Evolutionary conservation across 2,888 invertebrate genomes (phyloP).

Genomic region (Conus canariensis): DNA sequence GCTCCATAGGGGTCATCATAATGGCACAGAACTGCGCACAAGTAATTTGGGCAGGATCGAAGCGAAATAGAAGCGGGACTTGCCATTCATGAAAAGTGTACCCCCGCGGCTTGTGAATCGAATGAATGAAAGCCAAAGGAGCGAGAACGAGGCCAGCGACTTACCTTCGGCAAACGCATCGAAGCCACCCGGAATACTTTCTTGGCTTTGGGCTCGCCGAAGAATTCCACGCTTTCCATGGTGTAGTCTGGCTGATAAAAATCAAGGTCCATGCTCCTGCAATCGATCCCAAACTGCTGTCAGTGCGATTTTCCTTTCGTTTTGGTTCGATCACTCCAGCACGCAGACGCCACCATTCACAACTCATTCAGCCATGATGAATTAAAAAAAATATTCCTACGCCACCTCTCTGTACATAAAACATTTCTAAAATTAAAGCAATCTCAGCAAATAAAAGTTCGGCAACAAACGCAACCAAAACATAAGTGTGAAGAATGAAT

Average conservation of each 20-base stretch:
- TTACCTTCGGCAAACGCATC: constrained; percentile 43
- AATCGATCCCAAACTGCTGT: constrained; percentile 28
- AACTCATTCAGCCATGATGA: constrained; percentile 43
- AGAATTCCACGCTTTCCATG: constrained; percentile 51
- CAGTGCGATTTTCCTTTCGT: constrained; percentile 2
- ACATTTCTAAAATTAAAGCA: not conserved
- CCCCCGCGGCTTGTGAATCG: not conserved
- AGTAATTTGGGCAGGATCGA: not conserved
- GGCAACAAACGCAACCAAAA: not conserved
- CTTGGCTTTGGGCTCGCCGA: constrained; percentile 38
- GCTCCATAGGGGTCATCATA: not conserved
- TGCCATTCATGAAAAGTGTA: constrained; percentile 39
- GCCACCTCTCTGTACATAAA: constrained; percentile 28
- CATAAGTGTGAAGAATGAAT: not conserved
- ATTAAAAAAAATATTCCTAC: constrained; percentile 41
- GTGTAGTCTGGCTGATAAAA: constrained; percentile 49
- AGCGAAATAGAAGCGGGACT: not conserved
- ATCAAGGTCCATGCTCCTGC: constrained; percentile 50
- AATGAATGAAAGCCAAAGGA: constrained; percentile 2
- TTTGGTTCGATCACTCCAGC: not conserved
- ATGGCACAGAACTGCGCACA: not conserved
- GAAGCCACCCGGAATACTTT: constrained; percentile 31
- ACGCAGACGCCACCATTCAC: constrained; percentile 24
- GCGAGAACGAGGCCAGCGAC: constrained; percentile 41
- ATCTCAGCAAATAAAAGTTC: not conserved